Evolutionary conservation across 1,140 invertebrate species (phyloP).

Genomic region (Drosophila subobscura): DNA sequence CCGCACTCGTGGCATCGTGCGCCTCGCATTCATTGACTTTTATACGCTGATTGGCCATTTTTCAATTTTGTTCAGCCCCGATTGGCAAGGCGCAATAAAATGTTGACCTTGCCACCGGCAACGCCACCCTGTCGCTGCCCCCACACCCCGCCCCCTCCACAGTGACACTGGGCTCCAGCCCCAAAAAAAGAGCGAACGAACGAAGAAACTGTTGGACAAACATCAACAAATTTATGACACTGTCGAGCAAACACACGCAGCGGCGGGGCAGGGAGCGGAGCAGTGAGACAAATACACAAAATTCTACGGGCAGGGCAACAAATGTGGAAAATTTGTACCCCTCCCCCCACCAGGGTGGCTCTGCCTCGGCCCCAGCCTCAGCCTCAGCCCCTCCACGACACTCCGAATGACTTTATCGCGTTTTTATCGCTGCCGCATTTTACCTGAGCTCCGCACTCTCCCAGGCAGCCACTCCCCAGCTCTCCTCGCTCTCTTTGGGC

Average conservation of each 20-base stretch:
- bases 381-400: conserved; percentile 14
- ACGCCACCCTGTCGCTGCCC: not conserved
- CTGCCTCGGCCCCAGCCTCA: too few relatives aligned
- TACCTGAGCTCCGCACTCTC: conserved; percentile 40
- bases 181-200: not conserved
- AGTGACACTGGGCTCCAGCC: not conserved
- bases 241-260: conserved; percentile 40
- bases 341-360: conserved; percentile 15
- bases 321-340: conserved; percentile 56
- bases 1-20: not conserved
- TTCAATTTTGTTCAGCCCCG: conserved; percentile 34
- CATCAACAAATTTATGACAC: conserved; percentile 61
- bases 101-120: conserved; percentile 26
- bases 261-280: too few relatives aligned
- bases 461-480: conserved; percentile 2
- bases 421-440: conserved; percentile 75
- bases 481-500: conserved; percentile 18
- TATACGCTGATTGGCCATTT: conserved; percentile 16
- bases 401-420: conserved; percentile 76
- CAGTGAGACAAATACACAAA: conserved; percentile 8
- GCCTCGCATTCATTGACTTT: conserved; percentile 12
- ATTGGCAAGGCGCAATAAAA: conserved; percentile 25
- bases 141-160: not conserved
- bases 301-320: not conserved
- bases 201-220: conserved; percentile 34